These are phyloP conservation scores for Cheirogaleus major DNA, from an alignment of 2,797 vertebrate genomes.

Conservation along the genomic window DNA sequence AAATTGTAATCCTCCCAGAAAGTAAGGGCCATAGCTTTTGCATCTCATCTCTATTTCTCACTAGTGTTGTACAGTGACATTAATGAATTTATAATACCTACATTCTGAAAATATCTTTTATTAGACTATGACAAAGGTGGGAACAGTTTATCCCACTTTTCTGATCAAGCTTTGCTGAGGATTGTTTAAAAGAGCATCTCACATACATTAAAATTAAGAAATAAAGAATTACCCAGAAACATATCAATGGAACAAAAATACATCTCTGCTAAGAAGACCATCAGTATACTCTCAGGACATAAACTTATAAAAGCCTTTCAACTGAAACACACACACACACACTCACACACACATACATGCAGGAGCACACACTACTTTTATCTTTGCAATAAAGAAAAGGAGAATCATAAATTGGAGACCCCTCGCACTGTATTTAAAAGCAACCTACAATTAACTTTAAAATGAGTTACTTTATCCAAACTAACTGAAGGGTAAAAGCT, in stretches of 20 bases:
- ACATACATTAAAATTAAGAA: not conserved
- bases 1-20: not conserved
- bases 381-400: constrained; percentile 66
- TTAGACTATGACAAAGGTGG: not conserved
- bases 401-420: constrained; percentile 64
- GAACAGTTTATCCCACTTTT: not conserved
- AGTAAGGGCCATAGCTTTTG: not conserved
- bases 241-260: constrained; percentile 24
- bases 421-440: constrained; percentile 69
- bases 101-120: constrained; percentile 27
- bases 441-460: constrained; percentile 75
- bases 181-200: not conserved
- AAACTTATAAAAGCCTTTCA: constrained; percentile 49
- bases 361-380: constrained; percentile 49
- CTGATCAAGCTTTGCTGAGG: not conserved
- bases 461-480: constrained; percentile 65
- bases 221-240: not conserved
- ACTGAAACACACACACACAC: not conserved
- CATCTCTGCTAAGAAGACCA: not conserved
- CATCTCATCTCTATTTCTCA: not conserved
- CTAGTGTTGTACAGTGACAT: not conserved
- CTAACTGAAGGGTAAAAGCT: constrained; percentile 61
- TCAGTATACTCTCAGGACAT: not conserved
- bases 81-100: not conserved
- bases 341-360: not conserved